phyloP scores from a whole-genome alignment of 2,797 vertebrate genomes.

The Ctenopoma kingsleyae region DNA sequence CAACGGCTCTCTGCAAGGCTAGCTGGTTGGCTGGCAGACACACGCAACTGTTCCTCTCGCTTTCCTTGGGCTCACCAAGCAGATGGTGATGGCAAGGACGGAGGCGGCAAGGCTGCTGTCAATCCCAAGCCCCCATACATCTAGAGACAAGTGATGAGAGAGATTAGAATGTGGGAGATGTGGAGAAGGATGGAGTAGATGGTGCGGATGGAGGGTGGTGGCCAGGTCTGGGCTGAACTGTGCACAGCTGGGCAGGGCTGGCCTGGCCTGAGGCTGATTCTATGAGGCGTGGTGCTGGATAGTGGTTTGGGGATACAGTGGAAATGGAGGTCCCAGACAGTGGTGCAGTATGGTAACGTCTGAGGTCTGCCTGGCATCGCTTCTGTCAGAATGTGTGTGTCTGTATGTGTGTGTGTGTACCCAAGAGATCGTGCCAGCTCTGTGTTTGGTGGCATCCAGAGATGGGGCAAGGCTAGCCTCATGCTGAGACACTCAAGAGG shows the following conservation, averaged over 20 bases:
- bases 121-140: conserved; percentile 73
- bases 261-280: conserved; percentile 69
- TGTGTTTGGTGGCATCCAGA: conserved; percentile 75
- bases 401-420: conserved; percentile 49
- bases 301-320: conserved; percentile 74
- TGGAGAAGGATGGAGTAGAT: conserved; percentile 60
- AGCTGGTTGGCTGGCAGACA: conserved; percentile 76
- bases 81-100: conserved; percentile 86
- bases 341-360: conserved; percentile 75
- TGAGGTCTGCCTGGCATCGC: conserved; percentile 79
- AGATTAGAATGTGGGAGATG: conserved; percentile 62
- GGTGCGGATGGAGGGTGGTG: conserved; percentile 55
- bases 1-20: conserved; percentile 72
- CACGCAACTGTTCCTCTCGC: conserved; percentile 59
- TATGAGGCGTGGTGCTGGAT: conserved; percentile 68
- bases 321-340: conserved; percentile 71
- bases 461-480: conserved; percentile 68
- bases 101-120: conserved; percentile 74
- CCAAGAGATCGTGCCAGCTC: conserved; percentile 65
- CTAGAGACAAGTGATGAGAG: conserved; percentile 74
- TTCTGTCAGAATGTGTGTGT: conserved; percentile 74
- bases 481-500: conserved; percentile 71
- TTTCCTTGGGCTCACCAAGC: conserved; percentile 82
- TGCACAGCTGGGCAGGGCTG: conserved; percentile 64
- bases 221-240: conserved; percentile 65